These are phyloP conservation scores for Diarsia brunnea DNA, from an alignment of 2,888 invertebrate species.

Conservation along the genomic window DNA sequence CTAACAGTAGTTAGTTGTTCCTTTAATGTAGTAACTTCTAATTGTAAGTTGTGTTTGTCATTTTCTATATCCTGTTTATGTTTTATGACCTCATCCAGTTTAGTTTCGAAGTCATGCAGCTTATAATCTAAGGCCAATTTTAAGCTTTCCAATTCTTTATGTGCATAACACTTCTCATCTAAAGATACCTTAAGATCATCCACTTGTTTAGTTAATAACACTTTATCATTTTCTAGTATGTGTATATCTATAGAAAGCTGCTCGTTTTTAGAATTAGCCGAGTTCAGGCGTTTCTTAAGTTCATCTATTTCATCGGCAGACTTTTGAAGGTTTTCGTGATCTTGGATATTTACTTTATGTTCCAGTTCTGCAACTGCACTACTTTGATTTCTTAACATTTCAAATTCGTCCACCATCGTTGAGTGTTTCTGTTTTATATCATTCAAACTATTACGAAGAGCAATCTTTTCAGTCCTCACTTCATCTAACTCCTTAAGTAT, in stretches of 20 bases:
- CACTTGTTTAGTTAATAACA: constrained; percentile 84
- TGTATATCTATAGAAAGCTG: constrained; percentile 89
- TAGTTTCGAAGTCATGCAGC: constrained; percentile 62
- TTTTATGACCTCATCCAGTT: constrained; percentile 56
- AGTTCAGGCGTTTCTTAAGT: constrained; percentile 81
- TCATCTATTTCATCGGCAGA: constrained; percentile 84
- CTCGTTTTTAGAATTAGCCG: constrained; percentile 84
- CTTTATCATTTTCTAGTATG: constrained; percentile 89
- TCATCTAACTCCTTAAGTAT: constrained; percentile 90
- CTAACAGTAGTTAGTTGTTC: constrained; percentile 56
- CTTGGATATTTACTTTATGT: constrained; percentile 78
- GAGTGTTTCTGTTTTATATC: constrained; percentile 90
- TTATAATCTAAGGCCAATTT: constrained; percentile 61
- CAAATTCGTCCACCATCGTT: constrained; percentile 84
- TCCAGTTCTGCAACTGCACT: constrained; percentile 89
- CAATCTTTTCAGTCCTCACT: constrained; percentile 83
- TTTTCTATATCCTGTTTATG: constrained; percentile 69
- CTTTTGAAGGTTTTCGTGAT: constrained; percentile 75
- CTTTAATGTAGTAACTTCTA: constrained; percentile 69
- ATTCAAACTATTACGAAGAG: constrained; percentile 88
- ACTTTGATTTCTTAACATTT: constrained; percentile 84
- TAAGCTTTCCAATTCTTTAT: constrained; percentile 59
- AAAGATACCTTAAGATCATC: constrained; percentile 82
- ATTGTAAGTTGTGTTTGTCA: constrained; percentile 73
- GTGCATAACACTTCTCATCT: constrained; percentile 57